Evolutionary conservation across 30 jellyfish, hydroid and myxozoan species (phyloP).

Genomic region (Pelagia noctiluca): DNA sequence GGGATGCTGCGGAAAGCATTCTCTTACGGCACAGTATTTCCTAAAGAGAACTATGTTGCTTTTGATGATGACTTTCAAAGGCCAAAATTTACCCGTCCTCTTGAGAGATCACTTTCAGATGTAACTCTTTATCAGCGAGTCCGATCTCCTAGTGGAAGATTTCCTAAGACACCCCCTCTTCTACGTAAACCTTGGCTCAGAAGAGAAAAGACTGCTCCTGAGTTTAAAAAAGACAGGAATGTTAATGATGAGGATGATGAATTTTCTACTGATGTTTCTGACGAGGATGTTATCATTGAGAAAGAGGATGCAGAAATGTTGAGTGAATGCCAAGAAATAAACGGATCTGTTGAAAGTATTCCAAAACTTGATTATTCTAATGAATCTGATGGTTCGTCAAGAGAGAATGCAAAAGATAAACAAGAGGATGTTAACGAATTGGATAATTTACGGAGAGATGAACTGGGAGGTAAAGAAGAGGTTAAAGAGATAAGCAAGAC

Average conservation of each 20-base stretch:
- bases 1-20: conserved; percentile 36
- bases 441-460: no score
- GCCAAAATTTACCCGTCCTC: conserved; percentile 3
- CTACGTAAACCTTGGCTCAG: conserved; percentile 31
- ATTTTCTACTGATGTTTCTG: background rate
- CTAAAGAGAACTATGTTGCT: conserved; percentile 64
- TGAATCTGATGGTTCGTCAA: no score
- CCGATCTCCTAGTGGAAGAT: background rate
- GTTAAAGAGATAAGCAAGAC: no score
- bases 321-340: no score
- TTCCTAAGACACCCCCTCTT: conserved; percentile 20
- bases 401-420: no score
- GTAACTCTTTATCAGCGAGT: conserved; percentile 31
- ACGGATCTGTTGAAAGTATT: no score
- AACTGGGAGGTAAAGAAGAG: no score
- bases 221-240: background rate
- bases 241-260: background rate
- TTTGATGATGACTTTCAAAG: conserved; percentile 23
- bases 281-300: background rate
- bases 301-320: no score
- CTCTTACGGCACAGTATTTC: conserved; percentile 59
- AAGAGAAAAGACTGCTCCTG: conserved; percentile 57
- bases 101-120: conserved; percentile 60
- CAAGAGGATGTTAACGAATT: no score
- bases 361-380: no score